Evolutionary conservation across 2,888 invertebrate genomes (phyloP).

Genomic region (Caradrina clavipalpis): DNA sequence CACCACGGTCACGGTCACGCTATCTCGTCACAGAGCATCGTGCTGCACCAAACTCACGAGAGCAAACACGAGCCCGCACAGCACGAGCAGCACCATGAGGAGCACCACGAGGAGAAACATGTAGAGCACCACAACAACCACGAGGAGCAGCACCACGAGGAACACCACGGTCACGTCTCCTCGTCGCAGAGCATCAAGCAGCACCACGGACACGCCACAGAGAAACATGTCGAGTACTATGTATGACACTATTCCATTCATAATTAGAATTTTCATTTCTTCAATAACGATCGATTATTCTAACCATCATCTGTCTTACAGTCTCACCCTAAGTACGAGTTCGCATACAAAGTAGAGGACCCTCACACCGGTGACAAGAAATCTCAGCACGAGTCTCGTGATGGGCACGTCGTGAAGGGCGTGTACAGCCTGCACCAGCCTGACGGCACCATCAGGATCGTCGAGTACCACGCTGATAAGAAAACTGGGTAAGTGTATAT

Average conservation of each 20-base stretch:
- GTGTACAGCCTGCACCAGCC: conserved; percentile 88
- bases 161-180: conserved; percentile 49
- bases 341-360: conserved; percentile 86
- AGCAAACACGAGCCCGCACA: conserved; percentile 38
- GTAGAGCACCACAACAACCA: conserved; percentile 16
- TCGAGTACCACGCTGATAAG: conserved; percentile 85
- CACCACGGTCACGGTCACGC: conserved; percentile 49
- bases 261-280: neutral
- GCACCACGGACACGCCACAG: conserved; percentile 59
- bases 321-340: conserved; percentile 85
- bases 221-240: conserved; percentile 65
- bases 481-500: conserved; percentile 63
- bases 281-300: neutral
- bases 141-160: neutral
- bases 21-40: conserved; percentile 73
- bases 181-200: conserved; percentile 62
- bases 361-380: conserved; percentile 88
- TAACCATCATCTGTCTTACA: conserved; percentile 29
- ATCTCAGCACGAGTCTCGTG: conserved; percentile 85
- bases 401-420: conserved; percentile 90
- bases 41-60: conserved; percentile 66
- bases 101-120: conserved; percentile 19
- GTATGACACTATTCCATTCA: conserved; percentile 31
- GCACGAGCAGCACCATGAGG: conserved; percentile 30
- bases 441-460: conserved; percentile 81